phyloP scores from a whole-genome alignment of 2,888 invertebrate species.

The Drosophila subsilvestris region DNA sequence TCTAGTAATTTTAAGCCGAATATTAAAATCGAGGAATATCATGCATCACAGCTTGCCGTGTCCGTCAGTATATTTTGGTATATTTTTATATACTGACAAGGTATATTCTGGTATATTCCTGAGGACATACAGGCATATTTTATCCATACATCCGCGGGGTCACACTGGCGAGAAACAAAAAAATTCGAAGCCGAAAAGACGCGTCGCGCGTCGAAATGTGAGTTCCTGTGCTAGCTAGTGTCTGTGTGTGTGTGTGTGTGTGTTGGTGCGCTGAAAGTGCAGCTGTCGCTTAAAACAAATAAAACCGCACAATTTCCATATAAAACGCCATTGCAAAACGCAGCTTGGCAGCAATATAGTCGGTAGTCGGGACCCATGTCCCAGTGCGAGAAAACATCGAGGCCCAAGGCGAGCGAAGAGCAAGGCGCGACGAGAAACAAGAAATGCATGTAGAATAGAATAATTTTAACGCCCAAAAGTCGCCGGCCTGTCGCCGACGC shows the following conservation, averaged over 20 bases:
- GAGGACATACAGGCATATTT: too few relatives aligned
- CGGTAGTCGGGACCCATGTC: neutral
- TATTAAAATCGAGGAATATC: too few relatives aligned
- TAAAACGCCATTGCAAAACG: conserved; percentile 35
- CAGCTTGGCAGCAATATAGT: conserved; percentile 28
- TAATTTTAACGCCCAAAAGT: conserved; percentile 72
- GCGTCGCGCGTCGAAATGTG: conserved; percentile 14
- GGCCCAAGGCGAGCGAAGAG: conserved; percentile 1
- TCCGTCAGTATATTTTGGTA: too few relatives aligned
- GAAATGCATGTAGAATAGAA: conserved; percentile 58
- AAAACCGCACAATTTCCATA: conserved; percentile 46
- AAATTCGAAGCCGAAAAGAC: conserved; percentile 2
- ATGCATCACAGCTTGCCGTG: too few relatives aligned
- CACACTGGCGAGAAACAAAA: neutral
- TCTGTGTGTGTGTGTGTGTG: conserved; percentile 49
- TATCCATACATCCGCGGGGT: too few relatives aligned
- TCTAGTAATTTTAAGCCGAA: too few relatives aligned
- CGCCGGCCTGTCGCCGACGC: conserved; percentile 64
- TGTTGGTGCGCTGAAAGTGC: conserved; percentile 66
- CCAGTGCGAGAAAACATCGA: conserved; percentile 2
- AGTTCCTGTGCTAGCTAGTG: conserved; percentile 11
- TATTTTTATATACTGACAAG: too few relatives aligned
- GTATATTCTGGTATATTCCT: too few relatives aligned
- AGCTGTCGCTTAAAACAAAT: conserved; percentile 73
- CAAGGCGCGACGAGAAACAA: conserved; percentile 17